These are phyloP conservation scores for Lochmaea capreae DNA, from an alignment of 2,888 invertebrate species.

Conservation along the genomic window DNA sequence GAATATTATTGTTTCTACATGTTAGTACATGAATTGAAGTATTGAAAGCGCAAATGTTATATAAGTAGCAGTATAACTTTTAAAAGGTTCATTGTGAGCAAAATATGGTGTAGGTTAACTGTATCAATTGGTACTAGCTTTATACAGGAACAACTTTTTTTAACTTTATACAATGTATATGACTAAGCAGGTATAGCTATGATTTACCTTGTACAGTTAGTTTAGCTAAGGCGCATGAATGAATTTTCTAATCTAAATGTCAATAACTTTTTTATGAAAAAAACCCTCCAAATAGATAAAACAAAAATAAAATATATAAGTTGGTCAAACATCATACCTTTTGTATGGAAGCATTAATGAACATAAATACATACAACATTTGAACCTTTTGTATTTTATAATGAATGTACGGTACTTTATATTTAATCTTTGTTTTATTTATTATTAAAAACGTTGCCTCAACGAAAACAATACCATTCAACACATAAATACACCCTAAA, in stretches of 20 bases:
- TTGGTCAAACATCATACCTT: neutral
- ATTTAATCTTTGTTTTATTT: slow-evolving; percentile 1
- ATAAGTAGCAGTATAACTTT: too few relatives aligned
- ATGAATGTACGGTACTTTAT: neutral
- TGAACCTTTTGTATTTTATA: neutral
- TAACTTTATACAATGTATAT: slow-evolving; percentile 3
- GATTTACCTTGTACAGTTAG: slow-evolving; percentile 31
- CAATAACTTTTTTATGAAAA: neutral
- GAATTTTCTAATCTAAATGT: slow-evolving; percentile 17
- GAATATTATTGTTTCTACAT: too few relatives aligned
- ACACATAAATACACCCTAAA: slow-evolving; percentile 30
- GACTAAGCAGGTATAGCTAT: slow-evolving; percentile 17
- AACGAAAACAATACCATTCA: slow-evolving; percentile 41
- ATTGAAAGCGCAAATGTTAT: too few relatives aligned
- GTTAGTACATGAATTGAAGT: too few relatives aligned
- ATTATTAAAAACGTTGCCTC: neutral
- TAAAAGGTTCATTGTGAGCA: neutral
- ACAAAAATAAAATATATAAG: slow-evolving; percentile 8
- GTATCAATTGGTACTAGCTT: neutral
- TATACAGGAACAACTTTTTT: neutral
- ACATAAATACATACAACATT: too few relatives aligned
- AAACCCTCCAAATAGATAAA: slow-evolving; percentile 13
- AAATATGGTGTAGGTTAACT: slow-evolving; percentile 13
- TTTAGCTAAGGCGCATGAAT: slow-evolving; percentile 38
- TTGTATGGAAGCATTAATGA: too few relatives aligned